Base-by-base conservation (phyloP, 2,113 vertebrate species). In the Rallus limicola region DNA sequence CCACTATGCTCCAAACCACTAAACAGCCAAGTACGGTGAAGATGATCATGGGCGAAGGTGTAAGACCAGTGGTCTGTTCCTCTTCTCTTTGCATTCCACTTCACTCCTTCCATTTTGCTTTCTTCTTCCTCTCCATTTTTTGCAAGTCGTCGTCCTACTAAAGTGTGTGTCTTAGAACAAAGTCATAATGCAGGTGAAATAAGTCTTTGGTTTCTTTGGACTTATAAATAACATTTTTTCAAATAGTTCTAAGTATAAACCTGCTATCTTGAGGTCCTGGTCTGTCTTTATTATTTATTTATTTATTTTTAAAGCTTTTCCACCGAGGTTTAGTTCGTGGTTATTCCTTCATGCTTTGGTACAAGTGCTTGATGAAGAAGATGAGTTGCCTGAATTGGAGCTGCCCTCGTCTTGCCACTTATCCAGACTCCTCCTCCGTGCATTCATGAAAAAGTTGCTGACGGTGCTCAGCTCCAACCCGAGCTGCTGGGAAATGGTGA, bases 371-470 rank as follows among this genome's bases (percentile, higher is more conserved):
- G 98, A 98, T 97, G 98, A 98, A 95, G 98, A 98, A 93, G 98
- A 98, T 92, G 99, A 98, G 96, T 98, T 98, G 98, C 97, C 97
- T 81, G 98, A 98, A 98, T 98, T 98, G 96, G 99, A 98, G 97
- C 98, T 98, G 94, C 99, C 99, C 70, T 99, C 99, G 74, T 99
- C 99, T 97, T 99, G 98, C 99, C 99, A 99, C 97, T 99, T 99
- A 97, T 99, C 99, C 93, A 99, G 98, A 98, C 99, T 99, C 97
- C 99, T 98, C 96, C 99, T 98, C 63, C 99, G 98, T 20, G 99
- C 99, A 40, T 99, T 99, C 99, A 99, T 99, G 98, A 99, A 99
- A 98, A 99, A 99, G 98, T 99, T 99, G 98, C 99, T 99, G 98
- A 99, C 99, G 21, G 99, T 99, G 97, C 99, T 98, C 96, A 99